Conservation (phyloP, 2,797 vertebrate species). For the Hoplostethus mediterraneus region DNA sequence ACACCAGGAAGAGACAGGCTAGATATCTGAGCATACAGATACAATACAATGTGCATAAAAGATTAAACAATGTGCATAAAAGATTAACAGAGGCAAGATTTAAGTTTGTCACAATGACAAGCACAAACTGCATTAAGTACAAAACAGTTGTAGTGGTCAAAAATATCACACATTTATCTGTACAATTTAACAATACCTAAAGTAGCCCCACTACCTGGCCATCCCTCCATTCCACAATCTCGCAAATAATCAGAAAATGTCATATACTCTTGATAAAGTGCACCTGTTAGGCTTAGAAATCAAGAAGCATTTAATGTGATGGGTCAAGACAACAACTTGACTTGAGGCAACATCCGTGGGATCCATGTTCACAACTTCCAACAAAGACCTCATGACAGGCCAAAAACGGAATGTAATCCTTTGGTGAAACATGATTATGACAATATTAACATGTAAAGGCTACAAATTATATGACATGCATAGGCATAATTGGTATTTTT, state of each 20-base stretch:
- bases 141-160: conserved; percentile 92
- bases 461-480: conserved; percentile 72
- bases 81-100: conserved; percentile 87
- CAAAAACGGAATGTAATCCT: conserved; percentile 80
- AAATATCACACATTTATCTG: conserved; percentile 93
- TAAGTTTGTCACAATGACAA: conserved; percentile 88
- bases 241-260: conserved; percentile 77
- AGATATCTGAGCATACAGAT: conserved; percentile 91
- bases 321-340: conserved; percentile 69
- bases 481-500: conserved; percentile 67
- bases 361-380: conserved; percentile 33
- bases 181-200: conserved; percentile 89
- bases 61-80: conserved; percentile 88
- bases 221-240: conserved; percentile 63
- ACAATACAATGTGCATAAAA: conserved; percentile 89
- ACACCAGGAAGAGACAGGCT: conserved; percentile 85
- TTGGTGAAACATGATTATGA: conserved; percentile 62
- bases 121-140: conserved; percentile 91
- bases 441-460: conserved; percentile 47
- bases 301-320: conserved; percentile 69
- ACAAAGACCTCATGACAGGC: conserved; percentile 42
- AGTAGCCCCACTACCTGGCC: conserved; percentile 68
- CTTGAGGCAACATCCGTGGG: conserved; percentile 66
- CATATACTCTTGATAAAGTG: conserved; percentile 84
- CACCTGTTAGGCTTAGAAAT: conserved; percentile 81